Evolutionary conservation across 30 jellyfish, hydroid and myxozoan species (phyloP), one percentile per base, ranked within the genome.

Genomic region (Chrysaora quinquecirrha): DNA sequence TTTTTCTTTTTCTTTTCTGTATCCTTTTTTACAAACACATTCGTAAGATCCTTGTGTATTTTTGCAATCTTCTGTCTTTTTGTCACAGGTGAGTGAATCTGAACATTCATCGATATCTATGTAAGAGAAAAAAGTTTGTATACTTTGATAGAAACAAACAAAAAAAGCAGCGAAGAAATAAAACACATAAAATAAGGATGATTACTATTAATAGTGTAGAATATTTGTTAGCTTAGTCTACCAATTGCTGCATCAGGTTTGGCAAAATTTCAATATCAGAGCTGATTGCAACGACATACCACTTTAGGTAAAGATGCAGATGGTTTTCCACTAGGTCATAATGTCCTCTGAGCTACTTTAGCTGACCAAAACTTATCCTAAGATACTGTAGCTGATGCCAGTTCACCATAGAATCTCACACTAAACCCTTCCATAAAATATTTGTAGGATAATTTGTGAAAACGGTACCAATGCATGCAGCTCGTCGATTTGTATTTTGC

Each of bases 101-200:
- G 47, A 20, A 75, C 98, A 93, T 87, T 93, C 98, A 75, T 93
- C 84, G 1, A 93, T 73, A 80, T 93, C 98, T 93, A 30, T n/a
- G n/a, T n/a, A n/a, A n/a, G n/a, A n/a, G n/a, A n/a, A n/a, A n/a
- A n/a, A n/a, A n/a, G n/a, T n/a, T n/a, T n/a, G n/a, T n/a, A n/a
- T n/a, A n/a, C n/a, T n/a, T n/a, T n/a, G n/a, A n/a, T n/a, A n/a
- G n/a, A n/a, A n/a, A n/a, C n/a, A n/a, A n/a, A n/a, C n/a, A n/a
- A n/a, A n/a, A n/a, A n/a, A n/a, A n/a, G n/a, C n/a, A n/a, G n/a
- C n/a, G n/a, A n/a, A n/a, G n/a, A n/a, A n/a, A n/a, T n/a, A n/a
- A n/a, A n/a, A n/a, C n/a, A n/a, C n/a, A n/a, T n/a, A n/a, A n/a
- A n/a, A n/a, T n/a, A n/a, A n/a, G n/a, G n/a, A n/a, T n/a, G n/a